These are phyloP conservation scores for Cephus cinctus DNA, from an alignment of 1,140 invertebrate genomes.

Conservation along the genomic window DNA sequence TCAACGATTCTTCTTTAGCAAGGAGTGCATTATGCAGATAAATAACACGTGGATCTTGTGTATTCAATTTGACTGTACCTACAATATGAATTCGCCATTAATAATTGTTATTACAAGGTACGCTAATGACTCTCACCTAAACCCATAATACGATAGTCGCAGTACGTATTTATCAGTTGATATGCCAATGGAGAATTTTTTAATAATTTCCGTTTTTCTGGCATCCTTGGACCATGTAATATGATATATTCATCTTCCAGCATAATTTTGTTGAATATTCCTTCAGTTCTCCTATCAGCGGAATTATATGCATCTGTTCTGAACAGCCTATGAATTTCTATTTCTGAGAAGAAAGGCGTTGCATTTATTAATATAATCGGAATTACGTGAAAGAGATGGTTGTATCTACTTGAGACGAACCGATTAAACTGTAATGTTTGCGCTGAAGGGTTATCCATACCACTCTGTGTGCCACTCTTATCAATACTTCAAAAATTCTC, in stretches of 20 bases:
- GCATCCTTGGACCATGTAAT: constrained; percentile 35
- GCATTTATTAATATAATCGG: not conserved
- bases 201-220: constrained; percentile 31
- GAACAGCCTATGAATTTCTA: constrained; percentile 62
- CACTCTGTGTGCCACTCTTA: constrained; percentile 60
- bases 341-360: constrained; percentile 51
- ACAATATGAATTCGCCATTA: not conserved
- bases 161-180: constrained; percentile 33
- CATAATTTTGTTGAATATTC: constrained; percentile 23
- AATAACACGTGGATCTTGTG: constrained; percentile 32
- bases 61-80: constrained; percentile 22
- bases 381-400: no score
- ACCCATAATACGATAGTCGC: constrained; percentile 35
- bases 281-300: constrained; percentile 25
- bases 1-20: constrained; percentile 33
- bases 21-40: constrained; percentile 42
- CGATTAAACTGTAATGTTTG: constrained; percentile 58
- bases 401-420: not conserved
- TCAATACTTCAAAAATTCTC: constrained; percentile 59
- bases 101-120: not conserved
- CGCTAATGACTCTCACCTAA: constrained; percentile 25
- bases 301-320: constrained; percentile 61
- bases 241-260: constrained; percentile 34
- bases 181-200: constrained; percentile 36
- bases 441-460: constrained; percentile 64